Evolutionary conservation across 1,140 invertebrate genomes (phyloP).

Genomic region (Drosophila kikkawai): DNA sequence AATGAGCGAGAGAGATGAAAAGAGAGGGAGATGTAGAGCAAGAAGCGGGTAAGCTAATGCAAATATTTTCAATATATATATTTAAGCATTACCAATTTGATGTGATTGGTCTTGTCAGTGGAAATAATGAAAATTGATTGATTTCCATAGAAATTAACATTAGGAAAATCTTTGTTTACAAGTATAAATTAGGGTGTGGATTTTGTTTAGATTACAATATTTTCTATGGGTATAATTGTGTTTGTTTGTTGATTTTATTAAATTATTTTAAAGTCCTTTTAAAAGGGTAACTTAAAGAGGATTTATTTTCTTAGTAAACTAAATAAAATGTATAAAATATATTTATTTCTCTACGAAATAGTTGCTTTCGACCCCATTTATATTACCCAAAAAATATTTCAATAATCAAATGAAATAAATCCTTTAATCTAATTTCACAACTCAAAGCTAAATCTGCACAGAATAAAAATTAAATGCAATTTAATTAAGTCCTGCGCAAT

Average conservation of each 20-base stretch:
- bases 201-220: background rate
- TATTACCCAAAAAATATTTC: no score
- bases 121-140: conserved; percentile 12
- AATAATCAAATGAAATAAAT: background rate
- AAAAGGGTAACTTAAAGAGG: background rate
- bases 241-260: no score
- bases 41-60: conserved; percentile 35
- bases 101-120: background rate
- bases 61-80: conserved; percentile 18
- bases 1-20: background rate
- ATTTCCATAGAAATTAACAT: background rate
- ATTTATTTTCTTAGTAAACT: no score
- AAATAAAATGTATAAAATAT: no score
- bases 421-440: no score
- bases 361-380: no score
- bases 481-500: background rate
- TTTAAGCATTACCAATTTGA: conserved; percentile 3
- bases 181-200: background rate
- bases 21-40: background rate
- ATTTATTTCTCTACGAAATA: background rate
- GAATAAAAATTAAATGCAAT: background rate
- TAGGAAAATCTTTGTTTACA: background rate
- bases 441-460: background rate
- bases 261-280: no score
- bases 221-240: background rate